Conservation (phyloP, 1,140 invertebrate species). For the Aricia agestis region DNA sequence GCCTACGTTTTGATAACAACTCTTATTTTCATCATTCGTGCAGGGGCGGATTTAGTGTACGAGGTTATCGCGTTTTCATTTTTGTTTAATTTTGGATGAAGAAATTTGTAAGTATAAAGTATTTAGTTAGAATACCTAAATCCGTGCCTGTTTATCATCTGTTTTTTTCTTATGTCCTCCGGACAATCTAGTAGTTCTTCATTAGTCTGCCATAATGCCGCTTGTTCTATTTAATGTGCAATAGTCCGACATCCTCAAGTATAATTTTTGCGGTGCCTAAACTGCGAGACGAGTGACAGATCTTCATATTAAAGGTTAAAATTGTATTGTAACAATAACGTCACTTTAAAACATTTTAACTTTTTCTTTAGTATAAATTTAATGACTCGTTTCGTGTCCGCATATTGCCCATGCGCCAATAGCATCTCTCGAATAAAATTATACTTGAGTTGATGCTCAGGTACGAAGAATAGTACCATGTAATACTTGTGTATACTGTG, state of each 20-base stretch:
- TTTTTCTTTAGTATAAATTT: too few relatives aligned
- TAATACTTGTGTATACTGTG: background rate
- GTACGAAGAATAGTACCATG: background rate
- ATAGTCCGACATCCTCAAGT: background rate
- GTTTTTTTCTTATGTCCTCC: background rate
- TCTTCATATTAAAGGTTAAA: too few relatives aligned
- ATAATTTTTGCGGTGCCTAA: background rate
- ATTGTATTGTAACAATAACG: too few relatives aligned
- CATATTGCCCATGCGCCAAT: background rate
- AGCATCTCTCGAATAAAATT: too few relatives aligned
- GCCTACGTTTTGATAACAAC: background rate
- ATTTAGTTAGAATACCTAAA: background rate
- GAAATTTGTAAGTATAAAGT: background rate
- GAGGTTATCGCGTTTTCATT: constrained; percentile 13
- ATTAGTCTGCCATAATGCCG: background rate
- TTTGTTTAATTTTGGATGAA: constrained; percentile 21
- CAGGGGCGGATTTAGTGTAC: background rate
- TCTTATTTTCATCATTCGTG: background rate
- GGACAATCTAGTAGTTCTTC: background rate
- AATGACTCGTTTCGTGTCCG: background rate
- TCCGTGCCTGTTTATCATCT: background rate
- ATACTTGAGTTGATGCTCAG: too few relatives aligned
- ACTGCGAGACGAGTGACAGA: too few relatives aligned
- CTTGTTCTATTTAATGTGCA: background rate
- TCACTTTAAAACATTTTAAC: too few relatives aligned